A percentile compares a stretch with the other conserved stretches of the same genome.
Conservation (phyloP, 2,113 vertebrate genomes). For the Echinops telfairi region DNA sequence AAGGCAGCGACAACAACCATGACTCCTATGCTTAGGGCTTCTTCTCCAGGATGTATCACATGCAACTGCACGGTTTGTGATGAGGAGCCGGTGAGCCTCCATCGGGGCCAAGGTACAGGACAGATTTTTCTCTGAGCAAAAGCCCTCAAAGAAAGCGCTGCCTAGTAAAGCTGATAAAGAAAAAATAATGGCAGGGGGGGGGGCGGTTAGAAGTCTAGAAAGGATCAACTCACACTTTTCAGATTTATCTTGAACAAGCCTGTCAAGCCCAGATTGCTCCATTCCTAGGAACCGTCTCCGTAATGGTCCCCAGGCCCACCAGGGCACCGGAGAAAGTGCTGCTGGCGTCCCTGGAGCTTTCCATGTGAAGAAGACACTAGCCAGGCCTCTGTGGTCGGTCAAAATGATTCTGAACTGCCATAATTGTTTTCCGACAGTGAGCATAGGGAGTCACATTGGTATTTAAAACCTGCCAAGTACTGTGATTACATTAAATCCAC, state of each 20-base stretch:
- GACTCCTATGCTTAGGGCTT: background rate
- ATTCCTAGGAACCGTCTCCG: background rate
- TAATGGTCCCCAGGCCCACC: background rate
- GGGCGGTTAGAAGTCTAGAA: background rate
- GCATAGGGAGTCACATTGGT: constrained; percentile 71
- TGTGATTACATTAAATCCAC: constrained; percentile 69
- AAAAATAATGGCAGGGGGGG: background rate
- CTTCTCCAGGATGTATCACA: background rate
- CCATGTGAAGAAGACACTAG: background rate
- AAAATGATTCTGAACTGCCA: constrained; percentile 64
- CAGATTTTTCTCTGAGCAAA: background rate
- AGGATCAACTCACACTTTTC: background rate
- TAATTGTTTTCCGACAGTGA: constrained; percentile 64
- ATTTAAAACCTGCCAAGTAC: constrained; percentile 68
- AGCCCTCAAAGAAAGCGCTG: background rate
- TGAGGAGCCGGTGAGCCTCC: background rate
- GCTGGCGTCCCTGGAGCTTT: constrained; percentile 7
- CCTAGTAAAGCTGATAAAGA: background rate
- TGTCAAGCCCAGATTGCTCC: background rate
- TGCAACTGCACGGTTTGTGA: constrained; percentile 18
- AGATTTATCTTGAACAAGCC: background rate
- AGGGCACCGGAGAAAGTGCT: background rate
- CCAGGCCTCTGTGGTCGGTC: constrained; percentile 21
- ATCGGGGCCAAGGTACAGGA: background rate
- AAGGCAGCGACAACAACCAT: background rate